Percentiles rank a stretch among this genome's conserved stretches.
phyloP scores from a whole-genome alignment of 2,113 vertebrate genomes.

The Siniperca knerii region DNA sequence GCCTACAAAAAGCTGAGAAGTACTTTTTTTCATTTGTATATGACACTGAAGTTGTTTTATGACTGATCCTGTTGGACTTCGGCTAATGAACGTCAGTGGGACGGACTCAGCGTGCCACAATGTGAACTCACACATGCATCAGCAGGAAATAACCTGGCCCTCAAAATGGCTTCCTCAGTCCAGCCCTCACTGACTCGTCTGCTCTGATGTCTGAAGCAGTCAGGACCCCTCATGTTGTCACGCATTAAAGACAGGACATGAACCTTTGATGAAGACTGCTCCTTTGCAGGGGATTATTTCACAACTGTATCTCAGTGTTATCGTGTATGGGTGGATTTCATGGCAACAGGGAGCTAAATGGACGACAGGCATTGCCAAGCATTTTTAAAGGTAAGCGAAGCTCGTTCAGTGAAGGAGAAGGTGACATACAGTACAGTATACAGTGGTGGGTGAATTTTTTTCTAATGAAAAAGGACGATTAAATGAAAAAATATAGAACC shows the following conservation, averaged over 20 bases:
- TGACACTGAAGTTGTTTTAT: constrained; percentile 75
- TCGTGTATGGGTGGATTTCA: constrained; percentile 73
- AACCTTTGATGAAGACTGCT: constrained; percentile 72
- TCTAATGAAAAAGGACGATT: constrained; percentile 79
- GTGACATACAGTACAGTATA: constrained; percentile 61
- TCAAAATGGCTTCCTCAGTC: constrained; percentile 63
- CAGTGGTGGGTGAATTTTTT: constrained; percentile 68
- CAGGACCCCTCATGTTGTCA: constrained; percentile 60
- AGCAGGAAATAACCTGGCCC: constrained; percentile 54
- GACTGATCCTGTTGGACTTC: constrained; percentile 69
- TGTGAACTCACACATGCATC: constrained; percentile 50
- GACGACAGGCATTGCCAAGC: constrained; percentile 66
- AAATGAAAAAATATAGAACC: constrained; percentile 82
- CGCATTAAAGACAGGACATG: constrained; percentile 65
- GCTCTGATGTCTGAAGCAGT: constrained; percentile 67
- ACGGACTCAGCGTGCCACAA: constrained; percentile 37
- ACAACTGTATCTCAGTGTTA: constrained; percentile 75
- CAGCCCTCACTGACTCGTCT: constrained; percentile 46
- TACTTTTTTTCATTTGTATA: constrained; percentile 75
- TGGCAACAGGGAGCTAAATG: constrained; percentile 66
- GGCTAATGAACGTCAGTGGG: constrained; percentile 42
- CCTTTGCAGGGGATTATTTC: constrained; percentile 80
- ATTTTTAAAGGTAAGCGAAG: constrained; percentile 81
- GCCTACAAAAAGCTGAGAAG: constrained; percentile 65
- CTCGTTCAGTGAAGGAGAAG: constrained; percentile 63